These are phyloP conservation scores for Allobates femoralis DNA, from an alignment of 2,797 vertebrate species.

Conservation along the genomic window DNA sequence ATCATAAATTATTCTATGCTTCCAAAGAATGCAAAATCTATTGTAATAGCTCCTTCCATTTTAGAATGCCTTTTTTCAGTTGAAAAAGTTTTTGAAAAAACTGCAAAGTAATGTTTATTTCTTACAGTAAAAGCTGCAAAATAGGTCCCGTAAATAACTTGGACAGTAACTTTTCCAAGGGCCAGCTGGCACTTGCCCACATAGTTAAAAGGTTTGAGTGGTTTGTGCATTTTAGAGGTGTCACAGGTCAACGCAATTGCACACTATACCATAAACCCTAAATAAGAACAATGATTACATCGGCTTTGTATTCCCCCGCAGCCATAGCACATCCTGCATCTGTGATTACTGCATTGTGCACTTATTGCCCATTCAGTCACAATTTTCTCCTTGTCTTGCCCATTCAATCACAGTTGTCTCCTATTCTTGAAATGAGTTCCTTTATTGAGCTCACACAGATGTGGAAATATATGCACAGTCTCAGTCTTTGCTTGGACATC, in stretches of 20 bases:
- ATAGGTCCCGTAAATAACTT: neutral
- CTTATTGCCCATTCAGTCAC: neutral
- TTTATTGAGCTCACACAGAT: neutral
- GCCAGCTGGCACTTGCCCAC: constrained; percentile 4
- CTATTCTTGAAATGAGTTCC: neutral
- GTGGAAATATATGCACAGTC: neutral
- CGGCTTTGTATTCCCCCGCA: neutral
- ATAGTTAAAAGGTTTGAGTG: constrained; percentile 24
- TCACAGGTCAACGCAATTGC: constrained; percentile 13
- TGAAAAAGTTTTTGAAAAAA: neutral
- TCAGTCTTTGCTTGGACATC: neutral
- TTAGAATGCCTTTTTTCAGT: too few relatives aligned
- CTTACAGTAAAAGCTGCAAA: neutral
- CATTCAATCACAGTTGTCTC: neutral
- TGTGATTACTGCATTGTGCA: neutral
- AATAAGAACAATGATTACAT: constrained; percentile 3
- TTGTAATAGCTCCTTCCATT: too few relatives aligned
- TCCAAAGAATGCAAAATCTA: too few relatives aligned
- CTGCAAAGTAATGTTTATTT: neutral
- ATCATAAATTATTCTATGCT: too few relatives aligned
- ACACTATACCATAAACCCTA: neutral
- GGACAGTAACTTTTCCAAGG: neutral
- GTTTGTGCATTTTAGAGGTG: constrained; percentile 17
- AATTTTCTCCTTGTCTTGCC: neutral
- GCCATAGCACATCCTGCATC: neutral